Conservation (phyloP, 2,113 vertebrate species). For the Eupsittula cactorum region DNA sequence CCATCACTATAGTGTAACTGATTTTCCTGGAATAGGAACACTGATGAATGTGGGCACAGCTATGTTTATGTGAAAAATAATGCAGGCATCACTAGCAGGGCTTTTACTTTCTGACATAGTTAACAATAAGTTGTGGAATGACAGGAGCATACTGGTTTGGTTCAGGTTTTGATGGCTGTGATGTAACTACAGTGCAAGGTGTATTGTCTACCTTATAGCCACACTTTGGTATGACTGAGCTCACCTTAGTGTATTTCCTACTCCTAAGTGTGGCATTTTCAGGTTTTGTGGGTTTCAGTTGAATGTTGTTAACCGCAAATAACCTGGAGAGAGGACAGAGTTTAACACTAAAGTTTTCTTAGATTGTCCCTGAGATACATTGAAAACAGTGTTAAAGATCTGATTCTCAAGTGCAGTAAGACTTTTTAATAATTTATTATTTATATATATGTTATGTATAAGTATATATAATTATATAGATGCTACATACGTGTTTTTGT, state of each 20-base stretch:
- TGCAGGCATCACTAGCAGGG: neutral
- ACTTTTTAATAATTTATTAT: neutral
- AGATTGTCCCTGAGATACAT: neutral
- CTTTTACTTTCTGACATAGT: neutral
- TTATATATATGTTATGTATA: neutral
- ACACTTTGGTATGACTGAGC: neutral
- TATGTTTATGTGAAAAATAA: neutral
- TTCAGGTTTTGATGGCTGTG: neutral
- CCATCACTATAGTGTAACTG: neutral
- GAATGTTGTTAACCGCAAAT: neutral
- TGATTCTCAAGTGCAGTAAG: neutral
- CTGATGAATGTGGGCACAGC: neutral
- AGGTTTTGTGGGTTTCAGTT: neutral
- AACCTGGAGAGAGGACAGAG: neutral
- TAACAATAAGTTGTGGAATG: neutral
- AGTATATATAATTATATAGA: neutral
- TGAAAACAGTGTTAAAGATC: neutral
- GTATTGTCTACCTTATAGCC: neutral
- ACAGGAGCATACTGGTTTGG: neutral
- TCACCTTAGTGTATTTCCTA: neutral
- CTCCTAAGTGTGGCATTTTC: neutral
- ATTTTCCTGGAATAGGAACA: neutral
- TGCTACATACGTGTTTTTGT: neutral
- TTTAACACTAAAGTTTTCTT: neutral
- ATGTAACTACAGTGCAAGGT: neutral